Conservation (phyloP, 2,888 invertebrate genomes). For the Cheilosia scutellata region DNA sequence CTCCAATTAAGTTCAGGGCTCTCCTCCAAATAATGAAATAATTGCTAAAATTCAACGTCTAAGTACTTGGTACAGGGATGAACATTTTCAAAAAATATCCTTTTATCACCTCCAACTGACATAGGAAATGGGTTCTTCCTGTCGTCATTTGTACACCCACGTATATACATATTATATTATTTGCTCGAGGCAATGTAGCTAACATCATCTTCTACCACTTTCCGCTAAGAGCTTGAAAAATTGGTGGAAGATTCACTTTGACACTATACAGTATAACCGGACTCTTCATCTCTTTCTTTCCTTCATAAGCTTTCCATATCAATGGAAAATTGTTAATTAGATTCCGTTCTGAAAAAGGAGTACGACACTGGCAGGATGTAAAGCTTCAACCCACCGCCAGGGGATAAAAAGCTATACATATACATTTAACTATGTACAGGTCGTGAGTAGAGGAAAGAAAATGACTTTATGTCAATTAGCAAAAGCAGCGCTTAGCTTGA, state of each 20-base stretch:
- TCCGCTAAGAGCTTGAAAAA: conserved; percentile 72
- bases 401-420: conserved; percentile 53
- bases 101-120: background rate
- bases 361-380: conserved; percentile 23
- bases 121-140: conserved; percentile 4
- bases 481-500: conserved; percentile 60
- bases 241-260: conserved; percentile 77
- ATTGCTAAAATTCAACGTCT: background rate
- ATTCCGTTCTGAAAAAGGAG: conserved; percentile 78
- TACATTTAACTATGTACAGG: conserved; percentile 15
- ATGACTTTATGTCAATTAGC: conserved; percentile 70
- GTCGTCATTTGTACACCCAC: background rate
- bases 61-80: background rate
- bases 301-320: conserved; percentile 76
- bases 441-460: conserved; percentile 12
- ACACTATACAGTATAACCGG: conserved; percentile 54
- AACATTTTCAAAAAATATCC: background rate
- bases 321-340: conserved; percentile 85
- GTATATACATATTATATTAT: conserved; percentile 8
- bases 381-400: conserved; percentile 20
- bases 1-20: background rate
- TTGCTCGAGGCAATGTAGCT: conserved; percentile 21
- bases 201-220: conserved; percentile 20
- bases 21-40: conserved; percentile 3
- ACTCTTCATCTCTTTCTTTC: conserved; percentile 19